Conservation (phyloP, 2,888 invertebrate genomes). For the Leucophenga maculata region DNA sequence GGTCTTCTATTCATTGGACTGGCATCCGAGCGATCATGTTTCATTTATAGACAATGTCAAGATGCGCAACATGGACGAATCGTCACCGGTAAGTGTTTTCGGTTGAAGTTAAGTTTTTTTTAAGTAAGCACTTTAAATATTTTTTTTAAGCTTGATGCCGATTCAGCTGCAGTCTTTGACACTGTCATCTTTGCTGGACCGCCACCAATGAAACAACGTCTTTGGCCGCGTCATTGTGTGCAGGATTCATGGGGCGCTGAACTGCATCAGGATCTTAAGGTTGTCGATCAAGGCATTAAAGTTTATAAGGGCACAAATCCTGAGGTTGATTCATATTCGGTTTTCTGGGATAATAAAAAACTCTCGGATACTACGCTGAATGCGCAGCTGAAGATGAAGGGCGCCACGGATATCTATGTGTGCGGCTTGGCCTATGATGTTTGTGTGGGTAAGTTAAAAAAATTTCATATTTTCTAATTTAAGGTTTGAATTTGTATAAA, state of each 20-base stretch:
- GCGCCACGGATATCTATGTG: conserved; percentile 92
- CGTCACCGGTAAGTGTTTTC: conserved; percentile 77
- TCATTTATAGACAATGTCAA: conserved; percentile 95
- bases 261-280: conserved; percentile 89
- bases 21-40: conserved; percentile 90
- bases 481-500: too few relatives aligned
- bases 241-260: conserved; percentile 96
- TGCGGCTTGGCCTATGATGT: conserved; percentile 97
- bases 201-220: conserved; percentile 86
- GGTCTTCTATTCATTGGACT: conserved; percentile 94
- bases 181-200: conserved; percentile 93
- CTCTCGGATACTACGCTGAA: conserved; percentile 88
- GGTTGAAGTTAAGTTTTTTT: not conserved
- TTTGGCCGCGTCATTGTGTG: conserved; percentile 98
- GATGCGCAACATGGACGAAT: conserved; percentile 81
- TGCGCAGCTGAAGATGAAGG: conserved; percentile 83
- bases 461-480: not conserved
- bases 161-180: conserved; percentile 88
- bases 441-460: conserved; percentile 82
- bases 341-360: conserved; percentile 98
- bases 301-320: conserved; percentile 94
- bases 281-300: conserved; percentile 83
- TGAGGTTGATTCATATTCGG: conserved; percentile 97
- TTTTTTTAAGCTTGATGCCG: conserved; percentile 76
- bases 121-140: conserved; percentile 2